Evolutionary conservation across 2,113 vertebrate genomes (phyloP).

Genomic region (Myrmecobius fasciatus): DNA sequence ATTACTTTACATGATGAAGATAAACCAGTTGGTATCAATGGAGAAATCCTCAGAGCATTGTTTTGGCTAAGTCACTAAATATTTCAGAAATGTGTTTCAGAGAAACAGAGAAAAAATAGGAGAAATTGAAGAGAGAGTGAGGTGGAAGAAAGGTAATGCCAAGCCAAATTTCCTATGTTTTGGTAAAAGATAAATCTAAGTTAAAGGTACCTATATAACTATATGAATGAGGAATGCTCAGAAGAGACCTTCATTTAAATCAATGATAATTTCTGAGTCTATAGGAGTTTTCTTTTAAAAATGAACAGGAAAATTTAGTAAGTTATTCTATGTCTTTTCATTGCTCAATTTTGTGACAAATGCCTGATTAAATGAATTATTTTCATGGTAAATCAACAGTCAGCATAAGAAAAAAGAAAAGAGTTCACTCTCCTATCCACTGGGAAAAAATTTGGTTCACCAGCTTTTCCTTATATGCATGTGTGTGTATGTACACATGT

Average conservation of each 20-base stretch:
- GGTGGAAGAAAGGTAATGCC: background rate
- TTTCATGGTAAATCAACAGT: background rate
- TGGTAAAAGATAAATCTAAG: background rate
- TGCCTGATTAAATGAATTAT: background rate
- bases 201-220: background rate
- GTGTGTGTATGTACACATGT: no score
- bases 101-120: background rate
- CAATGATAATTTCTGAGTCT: background rate
- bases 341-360: background rate
- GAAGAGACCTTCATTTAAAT: background rate
- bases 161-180: background rate
- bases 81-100: background rate
- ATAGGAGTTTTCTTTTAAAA: background rate
- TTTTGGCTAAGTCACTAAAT: background rate
- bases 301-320: background rate
- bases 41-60: background rate
- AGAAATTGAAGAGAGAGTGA: background rate
- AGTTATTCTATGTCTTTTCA: background rate
- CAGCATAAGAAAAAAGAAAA: background rate
- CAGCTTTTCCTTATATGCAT: no score
- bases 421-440: background rate
- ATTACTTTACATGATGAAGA: background rate
- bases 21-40: background rate
- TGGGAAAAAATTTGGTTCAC: no score
- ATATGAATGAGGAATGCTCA: background rate